Conservation (phyloP, 2,888 invertebrate genomes). For the Aspidiotus destructor region DNA sequence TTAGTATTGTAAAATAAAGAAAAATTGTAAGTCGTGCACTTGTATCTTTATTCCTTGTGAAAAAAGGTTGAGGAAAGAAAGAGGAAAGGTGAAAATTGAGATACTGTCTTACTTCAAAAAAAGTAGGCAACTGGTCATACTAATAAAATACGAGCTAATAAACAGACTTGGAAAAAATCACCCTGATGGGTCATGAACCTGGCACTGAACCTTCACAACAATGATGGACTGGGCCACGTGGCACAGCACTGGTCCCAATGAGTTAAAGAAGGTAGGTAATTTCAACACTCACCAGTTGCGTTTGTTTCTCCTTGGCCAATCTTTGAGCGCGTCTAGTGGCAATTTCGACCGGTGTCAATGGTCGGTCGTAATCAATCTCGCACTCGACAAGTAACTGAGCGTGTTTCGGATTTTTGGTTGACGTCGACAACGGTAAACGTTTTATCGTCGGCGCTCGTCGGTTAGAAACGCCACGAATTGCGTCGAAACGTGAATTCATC, state of each 20-base stretch:
- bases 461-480: slow-evolving; percentile 62
- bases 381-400: slow-evolving; percentile 71
- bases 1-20: no score
- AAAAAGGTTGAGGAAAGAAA: no score
- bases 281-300: slow-evolving; percentile 40
- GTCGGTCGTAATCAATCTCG: slow-evolving; percentile 76
- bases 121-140: no score
- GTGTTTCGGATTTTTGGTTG: slow-evolving; percentile 70
- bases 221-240: no score
- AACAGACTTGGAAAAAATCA: no score
- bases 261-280: not conserved
- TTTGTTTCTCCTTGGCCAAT: slow-evolving; percentile 68
- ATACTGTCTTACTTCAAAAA: not conserved
- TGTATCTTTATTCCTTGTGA: no score
- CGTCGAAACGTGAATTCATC: slow-evolving; percentile 60
- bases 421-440: slow-evolving; percentile 48
- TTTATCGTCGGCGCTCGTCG: slow-evolving; percentile 67
- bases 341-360: slow-evolving; percentile 71
- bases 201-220: no score
- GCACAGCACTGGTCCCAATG: no score
- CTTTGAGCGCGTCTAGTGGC: slow-evolving; percentile 72
- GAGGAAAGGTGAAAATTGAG: no score
- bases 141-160: not conserved
- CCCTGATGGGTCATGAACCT: no score
- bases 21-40: no score